These are phyloP conservation scores for Nixonia krombeini DNA, from an alignment of 1,140 invertebrate genomes.

Conservation along the genomic window DNA sequence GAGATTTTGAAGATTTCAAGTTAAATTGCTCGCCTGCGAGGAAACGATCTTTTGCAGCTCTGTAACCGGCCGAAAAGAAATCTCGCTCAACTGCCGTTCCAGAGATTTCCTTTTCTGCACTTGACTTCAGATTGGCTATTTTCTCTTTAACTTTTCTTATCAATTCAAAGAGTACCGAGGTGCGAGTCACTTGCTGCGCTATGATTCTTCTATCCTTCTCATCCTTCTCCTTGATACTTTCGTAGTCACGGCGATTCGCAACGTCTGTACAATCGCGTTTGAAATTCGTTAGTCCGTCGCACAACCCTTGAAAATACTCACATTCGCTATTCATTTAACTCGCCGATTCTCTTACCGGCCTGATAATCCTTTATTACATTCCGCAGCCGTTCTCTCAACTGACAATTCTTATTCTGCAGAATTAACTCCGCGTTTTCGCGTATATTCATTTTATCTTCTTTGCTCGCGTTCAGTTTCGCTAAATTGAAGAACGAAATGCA, in stretches of 20 bases:
- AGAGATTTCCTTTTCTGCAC: constrained; percentile 22
- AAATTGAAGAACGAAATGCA: not conserved
- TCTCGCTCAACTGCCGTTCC: constrained; percentile 43
- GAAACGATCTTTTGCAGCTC: constrained; percentile 41
- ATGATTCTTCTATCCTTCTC: constrained; percentile 51
- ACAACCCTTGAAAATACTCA: too few species aligned
- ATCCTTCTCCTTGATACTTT: constrained; percentile 52
- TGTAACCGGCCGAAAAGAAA: constrained; percentile 43
- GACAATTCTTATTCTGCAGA: constrained; percentile 41
- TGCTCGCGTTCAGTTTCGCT: constrained; percentile 42
- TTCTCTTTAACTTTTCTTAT: constrained; percentile 50
- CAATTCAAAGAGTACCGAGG: constrained; percentile 37
- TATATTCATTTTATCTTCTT: constrained; percentile 42
- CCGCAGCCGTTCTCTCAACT: constrained; percentile 33
- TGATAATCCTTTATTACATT: constrained; percentile 48
- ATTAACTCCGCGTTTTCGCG: constrained; percentile 25
- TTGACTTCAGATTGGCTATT: constrained; percentile 34
- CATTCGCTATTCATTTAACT: not conserved
- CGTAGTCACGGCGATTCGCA: constrained; percentile 45
- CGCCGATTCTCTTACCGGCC: constrained; percentile 40
- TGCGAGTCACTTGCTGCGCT: constrained; percentile 38
- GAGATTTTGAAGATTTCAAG: too few species aligned
- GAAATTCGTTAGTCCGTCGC: not conserved
- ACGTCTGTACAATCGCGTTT: constrained; percentile 4
- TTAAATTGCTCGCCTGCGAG: constrained; percentile 25